Evolutionary conservation across 2,888 invertebrate genomes (phyloP).

Genomic region (Callosobruchus maculatus): DNA sequence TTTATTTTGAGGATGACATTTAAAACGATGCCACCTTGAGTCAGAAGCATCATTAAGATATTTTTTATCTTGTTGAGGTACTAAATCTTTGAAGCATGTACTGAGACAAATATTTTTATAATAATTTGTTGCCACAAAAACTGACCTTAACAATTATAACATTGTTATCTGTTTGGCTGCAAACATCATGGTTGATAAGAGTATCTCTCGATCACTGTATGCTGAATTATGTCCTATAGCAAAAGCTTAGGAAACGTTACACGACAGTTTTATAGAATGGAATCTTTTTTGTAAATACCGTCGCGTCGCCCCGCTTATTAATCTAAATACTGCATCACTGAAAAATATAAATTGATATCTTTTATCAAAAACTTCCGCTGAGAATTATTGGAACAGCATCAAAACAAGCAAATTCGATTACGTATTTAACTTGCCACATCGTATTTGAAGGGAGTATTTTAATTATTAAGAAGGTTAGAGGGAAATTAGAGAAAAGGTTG

Average conservation of each 20-base stretch:
- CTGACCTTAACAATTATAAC: neutral
- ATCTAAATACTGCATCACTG: neutral
- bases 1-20: neutral
- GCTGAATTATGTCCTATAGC: neutral
- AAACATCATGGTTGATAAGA: neutral
- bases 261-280: neutral
- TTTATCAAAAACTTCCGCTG: neutral
- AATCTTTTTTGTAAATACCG: neutral
- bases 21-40: neutral
- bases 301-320: neutral
- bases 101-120: neutral
- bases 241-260: neutral
- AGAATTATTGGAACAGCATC: too few species aligned
- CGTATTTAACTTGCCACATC: too few species aligned
- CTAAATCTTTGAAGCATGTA: neutral
- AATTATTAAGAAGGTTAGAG: too few species aligned
- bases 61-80: neutral
- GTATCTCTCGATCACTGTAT: neutral
- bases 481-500: too few species aligned
- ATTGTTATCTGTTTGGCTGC: neutral
- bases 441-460: too few species aligned
- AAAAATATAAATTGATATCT: neutral
- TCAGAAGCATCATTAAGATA: neutral
- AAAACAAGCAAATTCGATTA: too few species aligned
- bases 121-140: neutral